Evolutionary conservation across 2,888 invertebrate species (phyloP).

Genomic region (Sinotaia quadrata): DNA sequence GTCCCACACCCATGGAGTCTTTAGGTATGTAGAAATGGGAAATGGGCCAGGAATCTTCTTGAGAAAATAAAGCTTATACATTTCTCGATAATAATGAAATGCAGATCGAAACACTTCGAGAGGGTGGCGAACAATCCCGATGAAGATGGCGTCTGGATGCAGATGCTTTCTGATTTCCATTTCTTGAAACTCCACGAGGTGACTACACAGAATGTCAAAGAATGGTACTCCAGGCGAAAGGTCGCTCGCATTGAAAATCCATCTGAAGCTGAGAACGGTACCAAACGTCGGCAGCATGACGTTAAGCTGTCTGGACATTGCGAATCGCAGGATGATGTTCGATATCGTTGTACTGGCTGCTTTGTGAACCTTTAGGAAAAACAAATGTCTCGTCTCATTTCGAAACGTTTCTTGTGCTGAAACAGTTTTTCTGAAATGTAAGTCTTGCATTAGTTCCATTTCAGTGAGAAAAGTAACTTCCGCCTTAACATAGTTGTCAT

Average conservation of each 20-base stretch:
- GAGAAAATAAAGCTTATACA: neutral
- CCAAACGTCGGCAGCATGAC: slow-evolving; percentile 19
- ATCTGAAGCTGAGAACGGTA: neutral
- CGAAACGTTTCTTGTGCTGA: too few relatives aligned
- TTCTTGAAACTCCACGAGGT: slow-evolving; percentile 21
- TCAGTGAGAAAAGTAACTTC: too few relatives aligned
- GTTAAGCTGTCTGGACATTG: slow-evolving; percentile 24
- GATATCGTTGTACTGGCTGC: slow-evolving; percentile 29
- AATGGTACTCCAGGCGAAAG: neutral
- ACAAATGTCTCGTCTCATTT: slow-evolving; percentile 8
- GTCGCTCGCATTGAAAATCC: neutral
- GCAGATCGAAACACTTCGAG: slow-evolving; percentile 23
- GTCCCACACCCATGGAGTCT: neutral
- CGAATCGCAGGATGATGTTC: slow-evolving; percentile 31
- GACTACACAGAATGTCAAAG: slow-evolving; percentile 23
- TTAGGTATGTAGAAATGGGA: slow-evolving; percentile 19
- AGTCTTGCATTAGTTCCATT: too few relatives aligned
- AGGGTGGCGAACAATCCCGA: slow-evolving; percentile 24
- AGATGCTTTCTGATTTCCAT: neutral
- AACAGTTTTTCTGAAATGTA: too few relatives aligned
- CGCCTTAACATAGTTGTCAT: too few relatives aligned
- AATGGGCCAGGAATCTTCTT: neutral
- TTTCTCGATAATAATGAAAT: slow-evolving; percentile 13
- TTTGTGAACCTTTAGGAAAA: slow-evolving; percentile 35
- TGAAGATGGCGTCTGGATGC: neutral